phyloP scores from a whole-genome alignment of 2,797 vertebrate genomes.

The Spinibarbus caldwelli region DNA sequence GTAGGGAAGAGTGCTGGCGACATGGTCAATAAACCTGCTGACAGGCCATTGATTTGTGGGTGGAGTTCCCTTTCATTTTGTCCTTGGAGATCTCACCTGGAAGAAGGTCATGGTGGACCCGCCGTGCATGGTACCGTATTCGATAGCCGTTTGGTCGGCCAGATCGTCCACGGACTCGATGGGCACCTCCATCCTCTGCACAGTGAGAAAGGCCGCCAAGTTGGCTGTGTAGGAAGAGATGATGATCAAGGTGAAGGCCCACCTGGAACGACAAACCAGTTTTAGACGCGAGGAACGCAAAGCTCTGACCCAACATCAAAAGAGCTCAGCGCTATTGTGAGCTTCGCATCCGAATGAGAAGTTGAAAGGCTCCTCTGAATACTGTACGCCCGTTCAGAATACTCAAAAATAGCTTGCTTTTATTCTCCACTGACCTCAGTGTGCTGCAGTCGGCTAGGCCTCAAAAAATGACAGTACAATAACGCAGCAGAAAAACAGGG shows the following conservation, averaged over 20 bases:
- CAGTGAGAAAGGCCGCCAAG: slow-evolving; percentile 96
- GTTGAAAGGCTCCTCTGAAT: slow-evolving; percentile 40
- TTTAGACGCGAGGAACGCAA: slow-evolving; percentile 59
- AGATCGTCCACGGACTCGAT: slow-evolving; percentile 98
- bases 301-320: slow-evolving; percentile 21
- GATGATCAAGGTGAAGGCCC: slow-evolving; percentile 99
- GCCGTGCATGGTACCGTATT: slow-evolving; percentile 96
- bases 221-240: slow-evolving; percentile 99
- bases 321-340: neutral
- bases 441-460: slow-evolving; percentile 29
- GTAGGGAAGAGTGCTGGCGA: slow-evolving; percentile 59
- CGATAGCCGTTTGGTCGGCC: slow-evolving; percentile 96
- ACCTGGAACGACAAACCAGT: slow-evolving; percentile 77
- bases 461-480: slow-evolving; percentile 39
- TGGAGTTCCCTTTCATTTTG: neutral
- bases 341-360: slow-evolving; percentile 38
- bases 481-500: slow-evolving; percentile 32
- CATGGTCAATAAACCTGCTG: slow-evolving; percentile 55
- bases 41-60: slow-evolving; percentile 52
- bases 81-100: slow-evolving; percentile 79
- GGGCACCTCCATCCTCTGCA: slow-evolving; percentile 98
- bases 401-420: slow-evolving; percentile 46
- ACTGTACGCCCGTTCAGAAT: slow-evolving; percentile 29
- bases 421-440: slow-evolving; percentile 50
- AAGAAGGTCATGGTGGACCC: slow-evolving; percentile 99